phyloP scores from a whole-genome alignment of 2,888 invertebrate genomes.

The Operophtera brumata region DNA sequence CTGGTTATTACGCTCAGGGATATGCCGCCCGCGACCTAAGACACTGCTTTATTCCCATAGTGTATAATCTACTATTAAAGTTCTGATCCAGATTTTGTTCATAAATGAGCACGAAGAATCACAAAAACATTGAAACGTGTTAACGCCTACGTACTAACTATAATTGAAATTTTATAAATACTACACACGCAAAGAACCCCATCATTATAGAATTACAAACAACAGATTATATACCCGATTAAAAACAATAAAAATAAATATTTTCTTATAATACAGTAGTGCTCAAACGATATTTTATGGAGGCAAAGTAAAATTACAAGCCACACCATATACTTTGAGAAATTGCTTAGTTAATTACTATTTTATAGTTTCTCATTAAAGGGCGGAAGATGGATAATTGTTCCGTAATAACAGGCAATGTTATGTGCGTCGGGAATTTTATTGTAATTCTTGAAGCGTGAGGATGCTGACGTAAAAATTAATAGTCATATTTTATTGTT shows the following conservation, averaged over 20 bases:
- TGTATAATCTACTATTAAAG: too few relatives aligned
- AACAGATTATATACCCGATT: constrained; percentile 20
- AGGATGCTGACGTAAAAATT: constrained; percentile 14
- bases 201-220: constrained; percentile 12
- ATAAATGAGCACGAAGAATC: too few relatives aligned
- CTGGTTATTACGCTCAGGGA: too few relatives aligned
- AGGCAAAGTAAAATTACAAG: constrained; percentile 39
- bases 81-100: too few relatives aligned
- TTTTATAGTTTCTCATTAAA: constrained; percentile 53
- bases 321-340: constrained; percentile 38
- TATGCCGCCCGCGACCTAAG: too few relatives aligned
- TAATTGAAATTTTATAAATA: too few relatives aligned
- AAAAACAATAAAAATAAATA: constrained; percentile 26
- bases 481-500: constrained; percentile 7
- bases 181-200: constrained; percentile 1
- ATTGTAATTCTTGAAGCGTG: constrained; percentile 27
- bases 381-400: constrained; percentile 43
- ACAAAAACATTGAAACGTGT: too few relatives aligned
- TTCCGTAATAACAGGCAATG: constrained; percentile 32
- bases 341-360: constrained; percentile 47
- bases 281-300: constrained; percentile 26
- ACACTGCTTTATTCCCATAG: too few relatives aligned
- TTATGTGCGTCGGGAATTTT: constrained; percentile 30
- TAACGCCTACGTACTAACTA: too few relatives aligned
- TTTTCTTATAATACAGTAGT: constrained; percentile 16